Base-by-base conservation (phyloP, 2,113 vertebrate genomes). In the Acanthochromis polyacanthus region DNA sequence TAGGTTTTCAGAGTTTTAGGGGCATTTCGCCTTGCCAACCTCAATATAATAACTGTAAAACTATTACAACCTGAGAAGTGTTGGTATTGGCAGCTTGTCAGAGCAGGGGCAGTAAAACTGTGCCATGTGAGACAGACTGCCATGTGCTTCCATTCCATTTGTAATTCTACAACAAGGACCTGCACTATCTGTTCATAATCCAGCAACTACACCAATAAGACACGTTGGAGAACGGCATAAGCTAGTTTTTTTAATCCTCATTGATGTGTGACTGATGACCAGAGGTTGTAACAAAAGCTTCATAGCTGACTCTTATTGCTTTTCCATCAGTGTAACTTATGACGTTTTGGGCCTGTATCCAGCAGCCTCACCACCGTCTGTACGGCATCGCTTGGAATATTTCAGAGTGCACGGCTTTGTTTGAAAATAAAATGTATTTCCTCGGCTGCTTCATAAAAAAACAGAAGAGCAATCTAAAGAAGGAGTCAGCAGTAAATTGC, bases 21-120 rank as follows among this genome's bases (percentile, higher is more conserved):
- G 48, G 58, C 75, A 46, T 74, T 80, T 63, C 36, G 70, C 75
- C 40, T 81, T 83, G 91, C 93, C 93, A 95, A 87, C 75, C 81
- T 82, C 91, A 90, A 90, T 91, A 91, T 91, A 93, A 93, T 91
- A 92, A 93, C 91, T 75, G 86, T 94, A 92, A 92, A 91, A 92
- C 86, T 93, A 89, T 92, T 93, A 94, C 92, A 93, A 89, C 89
- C 90, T 89, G 86, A 93, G 91, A 91, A 91, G 90, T 92, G 94
- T 94, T 93, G 80, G 59, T 91, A 46, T 91, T 94, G 94, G 94
- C 91, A 72, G 81, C 36, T 46, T 19, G 83, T 89, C 88, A 83
- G 53, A 78, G 82, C 78, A 59, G 70, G 62, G 78, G 86, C 86
- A 79, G 78, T 89, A 82, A 87, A 92, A 75, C 74, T 43, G 61